Evolutionary conservation across 1,140 invertebrate genomes (phyloP).

Genomic region (Leptinotarsa lineolata): DNA sequence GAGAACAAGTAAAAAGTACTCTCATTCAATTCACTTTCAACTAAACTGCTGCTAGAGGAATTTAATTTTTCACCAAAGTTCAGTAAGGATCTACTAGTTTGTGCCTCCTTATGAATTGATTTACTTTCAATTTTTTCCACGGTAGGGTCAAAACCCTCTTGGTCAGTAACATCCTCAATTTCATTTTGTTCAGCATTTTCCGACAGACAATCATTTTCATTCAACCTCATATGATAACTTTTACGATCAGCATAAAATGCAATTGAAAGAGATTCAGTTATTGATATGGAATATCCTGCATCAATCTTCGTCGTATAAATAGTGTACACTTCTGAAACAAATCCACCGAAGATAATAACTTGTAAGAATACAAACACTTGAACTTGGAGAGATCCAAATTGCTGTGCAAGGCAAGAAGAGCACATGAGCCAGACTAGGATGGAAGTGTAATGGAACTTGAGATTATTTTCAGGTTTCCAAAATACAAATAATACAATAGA

Average conservation of each 20-base stretch:
- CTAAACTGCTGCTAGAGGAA: slow-evolving; percentile 34
- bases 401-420: slow-evolving; percentile 65
- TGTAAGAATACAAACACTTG: slow-evolving; percentile 63
- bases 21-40: slow-evolving; percentile 40
- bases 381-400: slow-evolving; percentile 64
- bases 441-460: slow-evolving; percentile 62
- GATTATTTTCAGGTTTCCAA: slow-evolving; percentile 65
- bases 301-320: slow-evolving; percentile 16
- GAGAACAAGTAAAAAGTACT: slow-evolving; percentile 66
- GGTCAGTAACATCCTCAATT: no score
- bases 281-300: slow-evolving; percentile 51
- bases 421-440: slow-evolving; percentile 66
- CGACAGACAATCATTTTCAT: no score
- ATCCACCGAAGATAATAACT: slow-evolving; percentile 60
- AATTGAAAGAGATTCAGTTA: slow-evolving; percentile 51
- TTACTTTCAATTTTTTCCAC: no score
- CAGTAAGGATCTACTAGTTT: slow-evolving; percentile 32
- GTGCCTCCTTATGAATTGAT: no score
- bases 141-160: no score
- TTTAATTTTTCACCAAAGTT: slow-evolving; percentile 33
- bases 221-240: not conserved
- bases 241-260: slow-evolving; percentile 49
- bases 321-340: slow-evolving; percentile 25
- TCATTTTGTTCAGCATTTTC: no score
- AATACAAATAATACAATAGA: slow-evolving; percentile 59